Base-by-base conservation (phyloP, 92 coral and sea anemone genomes). In the Bergia sp. region DNA sequence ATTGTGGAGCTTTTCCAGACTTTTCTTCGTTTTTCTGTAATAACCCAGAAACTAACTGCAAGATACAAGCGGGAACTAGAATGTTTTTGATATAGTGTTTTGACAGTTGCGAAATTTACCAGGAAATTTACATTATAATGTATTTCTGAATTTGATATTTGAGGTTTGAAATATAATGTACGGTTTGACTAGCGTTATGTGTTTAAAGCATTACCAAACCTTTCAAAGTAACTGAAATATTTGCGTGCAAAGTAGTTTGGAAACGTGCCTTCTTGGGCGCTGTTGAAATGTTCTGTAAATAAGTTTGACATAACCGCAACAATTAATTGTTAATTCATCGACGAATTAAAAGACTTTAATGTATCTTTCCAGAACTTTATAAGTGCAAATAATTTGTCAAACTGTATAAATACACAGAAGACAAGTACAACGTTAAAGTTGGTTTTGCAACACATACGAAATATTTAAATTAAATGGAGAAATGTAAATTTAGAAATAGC, bases 21-120 rank as follows among this genome's bases (percentile, higher is more conserved):
- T 7, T 90, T 95, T 36, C 82, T 76, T 10, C 89, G 73, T 23
- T 95, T 88, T 61, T 90, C 96, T 10, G 73, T 77, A 0, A 88
- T 95, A 89, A 91, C 96, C 15, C 75, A 85, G 29, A 93, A 84
- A 37, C 96, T 95, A 9, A 89, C 93, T 7, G 91, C 92, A 23
- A 91, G 96, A 40, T 95, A 95, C 73, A 91, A 95, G 73, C 92
- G 90, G 65, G 98, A 93, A 75, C 91, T 95, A 39, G 91, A 92
- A 55, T 93, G 98, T 58, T 64, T 82, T 65, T 95, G 85, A 92
- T 37, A 23, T 1, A 2, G 58, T 53, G 58, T 53, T 53, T 53
- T 53, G 58, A 53, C 58, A 53, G 58, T 53, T 53, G 58, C 58
- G 58, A 53, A 53, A 53, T 53, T 53, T 53, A 53, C 58, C 18